Conservation (phyloP, 2,113 vertebrate species). For the Xiphophorus hellerii region DNA sequence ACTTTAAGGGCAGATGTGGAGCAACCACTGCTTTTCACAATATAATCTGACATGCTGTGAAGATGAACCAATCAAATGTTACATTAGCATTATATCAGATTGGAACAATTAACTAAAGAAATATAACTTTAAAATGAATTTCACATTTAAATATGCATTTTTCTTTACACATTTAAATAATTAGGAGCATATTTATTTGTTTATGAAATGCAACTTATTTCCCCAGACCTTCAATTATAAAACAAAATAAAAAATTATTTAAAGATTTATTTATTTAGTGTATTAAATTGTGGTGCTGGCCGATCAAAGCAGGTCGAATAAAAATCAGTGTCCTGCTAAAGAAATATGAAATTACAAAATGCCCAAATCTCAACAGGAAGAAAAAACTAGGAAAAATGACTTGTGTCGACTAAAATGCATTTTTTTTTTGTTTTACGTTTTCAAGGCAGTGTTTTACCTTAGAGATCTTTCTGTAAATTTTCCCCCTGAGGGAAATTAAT, state of each 20-base stretch:
- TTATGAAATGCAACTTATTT: not conserved
- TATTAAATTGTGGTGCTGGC: not conserved
- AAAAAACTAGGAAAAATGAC: not conserved
- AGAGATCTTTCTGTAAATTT: too few species aligned
- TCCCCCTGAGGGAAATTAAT: not conserved
- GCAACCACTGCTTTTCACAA: not conserved
- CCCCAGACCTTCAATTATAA: not conserved
- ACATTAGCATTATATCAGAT: too few species aligned
- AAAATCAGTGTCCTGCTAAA: not conserved
- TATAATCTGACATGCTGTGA: not conserved
- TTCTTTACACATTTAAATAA: not conserved
- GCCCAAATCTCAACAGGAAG: not conserved
- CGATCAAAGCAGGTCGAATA: not conserved
- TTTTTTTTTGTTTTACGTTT: not conserved
- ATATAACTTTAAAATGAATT: not conserved
- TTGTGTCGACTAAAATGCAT: not conserved
- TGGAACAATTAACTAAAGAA: not conserved
- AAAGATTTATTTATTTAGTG: not conserved
- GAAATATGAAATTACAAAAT: not conserved
- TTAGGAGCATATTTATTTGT: not conserved
- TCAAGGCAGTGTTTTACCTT: not conserved
- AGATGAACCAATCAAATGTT: not conserved
- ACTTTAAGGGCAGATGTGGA: not conserved
- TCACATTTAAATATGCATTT: not conserved
- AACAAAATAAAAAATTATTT: not conserved